Evolutionary conservation across 2,888 invertebrate species (phyloP).

Genomic region (Cylloceria caligata): DNA sequence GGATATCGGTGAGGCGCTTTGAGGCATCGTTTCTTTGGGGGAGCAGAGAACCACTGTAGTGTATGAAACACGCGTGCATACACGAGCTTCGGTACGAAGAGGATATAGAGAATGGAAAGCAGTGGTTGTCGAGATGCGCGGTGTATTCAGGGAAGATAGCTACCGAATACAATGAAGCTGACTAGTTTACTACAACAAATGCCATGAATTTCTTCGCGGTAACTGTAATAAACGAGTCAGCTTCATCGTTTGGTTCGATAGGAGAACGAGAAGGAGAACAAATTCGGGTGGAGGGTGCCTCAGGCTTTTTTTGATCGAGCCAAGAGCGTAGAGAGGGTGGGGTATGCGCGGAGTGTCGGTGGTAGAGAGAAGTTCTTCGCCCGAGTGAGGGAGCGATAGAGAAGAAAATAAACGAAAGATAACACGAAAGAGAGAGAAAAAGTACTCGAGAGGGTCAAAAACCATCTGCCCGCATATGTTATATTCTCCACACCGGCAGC

Average conservation of each 20-base stretch:
- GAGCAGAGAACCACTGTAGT: conserved; percentile 75
- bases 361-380: conserved; percentile 63
- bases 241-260: conserved; percentile 37
- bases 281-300: conserved; percentile 74
- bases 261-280: conserved; percentile 53
- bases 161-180: conserved; percentile 36
- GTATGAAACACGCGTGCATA: conserved; percentile 64
- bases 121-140: conserved; percentile 53
- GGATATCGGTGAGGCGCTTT: conserved; percentile 3
- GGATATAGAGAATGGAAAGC: conserved; percentile 36
- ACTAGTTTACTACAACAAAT: conserved; percentile 21
- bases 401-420: conserved; percentile 24
- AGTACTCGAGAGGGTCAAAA: conserved; percentile 72
- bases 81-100: conserved; percentile 45
- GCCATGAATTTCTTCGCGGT: conserved; percentile 4
- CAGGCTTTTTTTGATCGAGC: conserved; percentile 77
- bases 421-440: conserved; percentile 50
- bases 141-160: conserved; percentile 41
- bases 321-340: conserved; percentile 65
- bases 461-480: conserved; percentile 83
- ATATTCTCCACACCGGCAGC: conserved; percentile 75
- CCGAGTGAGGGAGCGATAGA: conserved; percentile 50
- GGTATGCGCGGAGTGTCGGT: conserved; percentile 59
- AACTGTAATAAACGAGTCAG: conserved; percentile 41
- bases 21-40: conserved; percentile 43